A percentile compares a stretch with the other conserved stretches of the same genome.
Conservation (phyloP, 92 coral and sea anemone genomes). For the Siderastrea siderea region DNA sequence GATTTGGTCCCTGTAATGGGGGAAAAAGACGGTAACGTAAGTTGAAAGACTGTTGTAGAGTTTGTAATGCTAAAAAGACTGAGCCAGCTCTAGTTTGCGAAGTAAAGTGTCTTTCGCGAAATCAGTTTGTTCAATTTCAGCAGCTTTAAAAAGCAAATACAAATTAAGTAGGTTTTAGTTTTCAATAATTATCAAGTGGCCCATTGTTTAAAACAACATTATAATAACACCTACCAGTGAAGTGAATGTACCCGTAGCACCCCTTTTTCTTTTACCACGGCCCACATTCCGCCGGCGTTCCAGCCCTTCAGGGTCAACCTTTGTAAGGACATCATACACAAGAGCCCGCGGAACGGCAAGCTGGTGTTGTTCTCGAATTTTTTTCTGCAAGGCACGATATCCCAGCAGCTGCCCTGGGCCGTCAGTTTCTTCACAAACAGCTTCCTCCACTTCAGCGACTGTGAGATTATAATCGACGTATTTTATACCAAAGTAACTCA, state of each 20-base stretch:
- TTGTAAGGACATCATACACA: conserved; percentile 52
- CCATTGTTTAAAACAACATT: too few relatives aligned
- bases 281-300: background rate
- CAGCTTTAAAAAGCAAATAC: too few relatives aligned
- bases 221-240: background rate
- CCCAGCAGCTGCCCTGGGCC: conserved; percentile 52
- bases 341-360: conserved; percentile 46
- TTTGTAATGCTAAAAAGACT: too few relatives aligned
- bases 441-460: conserved; percentile 32
- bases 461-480: conserved; percentile 28
- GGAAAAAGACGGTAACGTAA: too few relatives aligned
- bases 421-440: conserved; percentile 12
- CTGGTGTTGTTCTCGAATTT: conserved; percentile 43
- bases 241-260: conserved; percentile 5
- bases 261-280: background rate
- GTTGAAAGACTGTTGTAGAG: too few relatives aligned
- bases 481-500: background rate
- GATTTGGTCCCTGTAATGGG: conserved; percentile 69
- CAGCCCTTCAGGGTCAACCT: background rate
- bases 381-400: conserved; percentile 39
- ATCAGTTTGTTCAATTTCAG: too few relatives aligned
- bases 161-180: too few relatives aligned
- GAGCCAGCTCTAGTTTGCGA: too few relatives aligned
- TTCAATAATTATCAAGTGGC: too few relatives aligned
- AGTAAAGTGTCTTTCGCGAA: too few relatives aligned